A percentile compares a stretch with the other conserved stretches of the same genome.
Conservation (phyloP, 2,888 invertebrate species). For the Eupithecia centaureata region DNA sequence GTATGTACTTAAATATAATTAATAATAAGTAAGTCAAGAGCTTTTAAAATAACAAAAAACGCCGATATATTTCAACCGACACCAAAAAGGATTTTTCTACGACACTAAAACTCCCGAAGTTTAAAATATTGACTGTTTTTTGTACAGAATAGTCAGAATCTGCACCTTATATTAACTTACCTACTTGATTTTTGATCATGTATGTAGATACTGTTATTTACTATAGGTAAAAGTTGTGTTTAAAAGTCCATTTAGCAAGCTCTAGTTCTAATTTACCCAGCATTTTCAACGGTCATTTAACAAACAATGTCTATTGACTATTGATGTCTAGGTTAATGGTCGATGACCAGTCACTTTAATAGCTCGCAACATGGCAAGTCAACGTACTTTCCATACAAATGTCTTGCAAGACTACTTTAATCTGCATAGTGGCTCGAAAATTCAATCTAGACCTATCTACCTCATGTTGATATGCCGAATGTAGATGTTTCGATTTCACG, state of each 20-base stretch:
- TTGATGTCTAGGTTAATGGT: slow-evolving; percentile 30
- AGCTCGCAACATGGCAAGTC: slow-evolving; percentile 4
- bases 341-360: slow-evolving; percentile 18
- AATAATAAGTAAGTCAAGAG: no score
- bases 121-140: no score
- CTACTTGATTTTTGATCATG: no score
- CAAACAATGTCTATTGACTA: slow-evolving; percentile 24
- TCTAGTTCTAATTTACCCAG: slow-evolving; percentile 12
- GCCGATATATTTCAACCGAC: no score
- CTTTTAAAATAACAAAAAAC: no score
- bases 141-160: no score
- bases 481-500: background rate
- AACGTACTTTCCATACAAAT: slow-evolving; percentile 10
- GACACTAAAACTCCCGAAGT: no score
- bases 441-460: background rate
- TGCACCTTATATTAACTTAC: no score
- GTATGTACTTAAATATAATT: no score
- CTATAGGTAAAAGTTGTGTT: background rate
- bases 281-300: slow-evolving; percentile 15
- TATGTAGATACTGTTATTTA: background rate
- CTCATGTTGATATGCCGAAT: background rate
- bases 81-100: no score
- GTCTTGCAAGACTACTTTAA: background rate
- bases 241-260: slow-evolving; percentile 1
- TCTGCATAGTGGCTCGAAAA: background rate